Evolutionary conservation across 2,888 invertebrate genomes (phyloP).

Genomic region (Omphaloscelis lunosa): DNA sequence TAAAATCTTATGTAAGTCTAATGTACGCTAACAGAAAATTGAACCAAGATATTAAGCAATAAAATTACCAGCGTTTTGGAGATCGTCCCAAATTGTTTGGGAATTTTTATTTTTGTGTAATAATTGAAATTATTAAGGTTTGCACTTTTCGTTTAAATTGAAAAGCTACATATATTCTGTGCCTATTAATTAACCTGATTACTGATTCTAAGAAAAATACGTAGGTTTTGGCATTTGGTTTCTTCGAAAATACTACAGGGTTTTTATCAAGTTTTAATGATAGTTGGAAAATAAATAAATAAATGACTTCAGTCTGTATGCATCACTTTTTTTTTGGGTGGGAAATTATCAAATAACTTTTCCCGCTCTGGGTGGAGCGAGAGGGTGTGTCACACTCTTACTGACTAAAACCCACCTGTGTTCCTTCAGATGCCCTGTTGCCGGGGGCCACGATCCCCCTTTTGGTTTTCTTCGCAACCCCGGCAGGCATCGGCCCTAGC

Average conservation of each 20-base stretch:
- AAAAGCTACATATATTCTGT: too few species aligned
- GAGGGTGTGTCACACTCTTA: too few species aligned
- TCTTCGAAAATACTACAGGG: background rate
- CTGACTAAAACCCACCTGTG: too few species aligned
- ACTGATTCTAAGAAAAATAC: constrained; percentile 1
- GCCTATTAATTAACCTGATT: background rate
- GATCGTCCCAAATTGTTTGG: constrained; percentile 35
- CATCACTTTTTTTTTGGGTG: too few species aligned
- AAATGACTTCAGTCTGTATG: background rate
- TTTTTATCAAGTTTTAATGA: background rate
- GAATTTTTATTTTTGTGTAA: constrained; percentile 32
- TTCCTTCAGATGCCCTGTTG: too few species aligned
- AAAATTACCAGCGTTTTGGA: constrained; percentile 38
- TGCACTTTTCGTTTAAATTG: background rate
- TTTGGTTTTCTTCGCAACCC: too few species aligned
- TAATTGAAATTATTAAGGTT: background rate
- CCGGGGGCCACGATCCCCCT: too few species aligned
- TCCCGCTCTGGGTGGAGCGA: too few species aligned
- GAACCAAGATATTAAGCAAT: constrained; percentile 56
- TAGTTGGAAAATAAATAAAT: background rate
- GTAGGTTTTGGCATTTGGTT: background rate
- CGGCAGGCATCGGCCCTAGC: too few species aligned
- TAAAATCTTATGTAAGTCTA: constrained; percentile 76
- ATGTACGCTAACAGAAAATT: constrained; percentile 71
- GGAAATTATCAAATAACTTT: too few species aligned